Base-by-base conservation (phyloP, 2,113 vertebrate species). In the Phylloscopus trochilus region DNA sequence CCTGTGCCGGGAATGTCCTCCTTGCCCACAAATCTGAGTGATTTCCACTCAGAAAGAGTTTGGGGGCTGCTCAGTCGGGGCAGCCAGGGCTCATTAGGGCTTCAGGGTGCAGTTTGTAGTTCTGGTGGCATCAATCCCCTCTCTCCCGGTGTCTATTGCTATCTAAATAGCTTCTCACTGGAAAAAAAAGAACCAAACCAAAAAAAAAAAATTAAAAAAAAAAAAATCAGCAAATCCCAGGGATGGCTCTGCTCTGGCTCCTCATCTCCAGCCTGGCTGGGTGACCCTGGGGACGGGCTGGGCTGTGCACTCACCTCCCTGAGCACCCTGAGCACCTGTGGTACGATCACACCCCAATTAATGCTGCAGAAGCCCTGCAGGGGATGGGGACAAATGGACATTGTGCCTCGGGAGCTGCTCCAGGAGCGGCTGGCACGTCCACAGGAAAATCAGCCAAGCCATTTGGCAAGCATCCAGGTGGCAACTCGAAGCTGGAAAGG, bases 311-410 rank as follows among this genome's bases (percentile, higher is more conserved):
- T 31, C 68, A 3, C 2, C 30, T n/a, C 72, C 58, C 30, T 2
- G 39, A 14, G 27, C 83, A 24, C 55, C 55, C 64, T 2, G 37
- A 39, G 1, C 1, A n/a, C 41, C 2, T 22, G 3, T 2, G 39
- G 58, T 46, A 21, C 10, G 20, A 21, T 0, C 58, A 15, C 43
- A 2, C 5, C n/a, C 26, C 2, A 0, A 44, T 2, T 4, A 11
- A 6, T 0, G 10, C 30, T 16, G 6, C 30, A 41, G 41, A 14
- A 37, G 13, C 44, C 18, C 0, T 13, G 23, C 83, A 27, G 68
- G 64, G 33, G 17, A 21, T 3, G 2, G 0, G 83, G 70, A 67
- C 44, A 15, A 64, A 28, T 0, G 60, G 60, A 59, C 88, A 37
- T 10, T 0, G 4, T 0, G 3, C 44, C 43, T 46, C 13, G 2